Evolutionary conservation across 30 jellyfish, hydroid and myxozoan species (phyloP).

Genomic region (Pseudorhiza aurosa): DNA sequence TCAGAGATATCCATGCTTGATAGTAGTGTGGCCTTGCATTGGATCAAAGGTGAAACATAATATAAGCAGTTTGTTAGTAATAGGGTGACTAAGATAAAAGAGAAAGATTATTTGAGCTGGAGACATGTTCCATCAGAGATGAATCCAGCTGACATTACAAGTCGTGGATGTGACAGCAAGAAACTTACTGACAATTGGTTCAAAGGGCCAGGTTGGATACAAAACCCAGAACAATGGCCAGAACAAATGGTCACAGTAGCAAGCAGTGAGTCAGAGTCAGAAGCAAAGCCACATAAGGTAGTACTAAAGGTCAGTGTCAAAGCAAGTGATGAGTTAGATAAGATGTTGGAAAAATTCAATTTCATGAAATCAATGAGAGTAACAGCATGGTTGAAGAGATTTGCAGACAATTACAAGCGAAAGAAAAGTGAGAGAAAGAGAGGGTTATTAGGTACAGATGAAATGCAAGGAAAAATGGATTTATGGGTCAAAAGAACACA

Average conservation of each 20-base stretch:
- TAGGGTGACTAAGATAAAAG: constrained; percentile 48
- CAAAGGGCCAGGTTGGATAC: constrained; percentile 57
- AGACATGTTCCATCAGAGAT: constrained; percentile 35
- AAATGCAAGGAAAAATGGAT: constrained; percentile 16
- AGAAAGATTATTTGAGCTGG: constrained; percentile 51
- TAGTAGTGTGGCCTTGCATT: constrained; percentile 65
- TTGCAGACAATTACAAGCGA: constrained; percentile 40
- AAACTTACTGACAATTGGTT: constrained; percentile 18
- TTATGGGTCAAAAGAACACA: neutral
- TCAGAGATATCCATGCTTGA: constrained; percentile 29
- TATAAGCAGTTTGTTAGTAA: constrained; percentile 67
- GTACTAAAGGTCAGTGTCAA: constrained; percentile 23
- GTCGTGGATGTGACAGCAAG: constrained; percentile 9
- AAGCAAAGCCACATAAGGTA: constrained; percentile 38
- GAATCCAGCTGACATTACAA: constrained; percentile 62
- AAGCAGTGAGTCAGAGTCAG: constrained; percentile 30
- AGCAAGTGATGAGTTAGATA: neutral
- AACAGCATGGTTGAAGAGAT: constrained; percentile 61
- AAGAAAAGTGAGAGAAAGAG: neutral
- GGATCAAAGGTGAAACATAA: constrained; percentile 60
- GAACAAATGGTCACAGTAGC: constrained; percentile 28
- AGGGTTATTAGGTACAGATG: constrained; percentile 74
- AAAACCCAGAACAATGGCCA: constrained; percentile 32
- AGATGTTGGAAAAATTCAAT: constrained; percentile 14
- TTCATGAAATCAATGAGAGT: constrained; percentile 37